Percentiles rank a stretch among this genome's conserved stretches.
Conservation (phyloP, 2,797 vertebrate genomes). For the Protosalanx chinensis region DNA sequence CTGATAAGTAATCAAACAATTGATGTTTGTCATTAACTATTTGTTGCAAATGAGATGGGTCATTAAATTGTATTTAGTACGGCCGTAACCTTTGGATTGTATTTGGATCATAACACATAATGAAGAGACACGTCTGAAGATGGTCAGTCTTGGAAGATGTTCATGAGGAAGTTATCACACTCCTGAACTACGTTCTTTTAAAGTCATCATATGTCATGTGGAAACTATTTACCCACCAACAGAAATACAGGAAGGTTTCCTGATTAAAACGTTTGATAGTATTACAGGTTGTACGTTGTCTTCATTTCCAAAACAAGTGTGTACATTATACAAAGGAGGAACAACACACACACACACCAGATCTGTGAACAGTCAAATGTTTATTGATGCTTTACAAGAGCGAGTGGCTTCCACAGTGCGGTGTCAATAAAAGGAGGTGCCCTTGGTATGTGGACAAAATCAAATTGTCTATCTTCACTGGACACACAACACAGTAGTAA, state of each 20-base stretch:
- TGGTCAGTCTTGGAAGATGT: background rate
- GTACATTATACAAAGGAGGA: background rate
- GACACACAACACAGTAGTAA: conserved; percentile 20
- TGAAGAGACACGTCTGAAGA: background rate
- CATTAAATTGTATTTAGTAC: too few relatives aligned
- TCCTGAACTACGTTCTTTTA: conserved; percentile 18
- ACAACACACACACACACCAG: background rate
- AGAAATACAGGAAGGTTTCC: conserved; percentile 17
- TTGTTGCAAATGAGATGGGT: too few relatives aligned
- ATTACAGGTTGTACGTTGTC: background rate
- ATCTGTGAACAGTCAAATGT: conserved; percentile 48
- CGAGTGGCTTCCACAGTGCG: conserved; percentile 43
- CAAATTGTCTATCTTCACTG: conserved; percentile 13
- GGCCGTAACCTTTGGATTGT: too few relatives aligned
- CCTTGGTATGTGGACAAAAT: conserved; percentile 36
- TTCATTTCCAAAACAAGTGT: background rate
- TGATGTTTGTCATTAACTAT: too few relatives aligned
- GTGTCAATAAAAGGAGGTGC: conserved; percentile 50
- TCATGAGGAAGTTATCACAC: conserved; percentile 21
- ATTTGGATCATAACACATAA: too few relatives aligned
- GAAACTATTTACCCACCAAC: conserved; percentile 10
- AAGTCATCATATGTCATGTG: background rate
- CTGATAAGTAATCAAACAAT: too few relatives aligned
- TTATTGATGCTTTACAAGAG: conserved; percentile 59
- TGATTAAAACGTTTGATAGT: conserved; percentile 36